Conservation (phyloP, 2,888 invertebrate species). For the Lycaena phlaeas region DNA sequence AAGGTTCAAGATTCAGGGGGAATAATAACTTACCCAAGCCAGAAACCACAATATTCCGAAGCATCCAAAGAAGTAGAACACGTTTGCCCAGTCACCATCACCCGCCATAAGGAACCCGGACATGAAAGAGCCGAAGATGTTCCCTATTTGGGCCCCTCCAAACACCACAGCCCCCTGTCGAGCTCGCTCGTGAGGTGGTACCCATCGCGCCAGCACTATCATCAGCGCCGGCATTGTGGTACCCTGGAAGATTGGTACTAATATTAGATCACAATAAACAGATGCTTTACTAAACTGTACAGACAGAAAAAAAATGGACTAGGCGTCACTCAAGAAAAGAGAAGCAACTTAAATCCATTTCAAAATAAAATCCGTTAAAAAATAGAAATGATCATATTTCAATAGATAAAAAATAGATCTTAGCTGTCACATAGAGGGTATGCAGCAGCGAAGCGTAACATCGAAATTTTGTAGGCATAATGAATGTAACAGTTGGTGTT, state of each 20-base stretch:
- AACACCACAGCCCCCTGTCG: slow-evolving; percentile 74
- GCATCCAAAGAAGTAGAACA: slow-evolving; percentile 74
- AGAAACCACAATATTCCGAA: slow-evolving; percentile 73
- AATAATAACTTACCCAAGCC: slow-evolving; percentile 60
- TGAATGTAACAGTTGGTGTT: no score
- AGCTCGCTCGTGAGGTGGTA: slow-evolving; percentile 74
- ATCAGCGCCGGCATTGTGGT: slow-evolving; percentile 83
- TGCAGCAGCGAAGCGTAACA: no score
- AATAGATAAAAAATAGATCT: no score
- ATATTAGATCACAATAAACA: not conserved
- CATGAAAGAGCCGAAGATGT: slow-evolving; percentile 71
- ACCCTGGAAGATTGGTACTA: slow-evolving; percentile 61
- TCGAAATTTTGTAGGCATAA: no score
- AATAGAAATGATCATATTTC: no score
- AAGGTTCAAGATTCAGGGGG: no score
- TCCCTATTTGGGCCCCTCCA: slow-evolving; percentile 74
- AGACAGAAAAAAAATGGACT: no score
- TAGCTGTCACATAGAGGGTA: no score
- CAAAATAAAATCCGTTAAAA: no score
- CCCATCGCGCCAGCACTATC: slow-evolving; percentile 75
- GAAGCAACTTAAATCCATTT: no score
- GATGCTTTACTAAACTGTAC: no score
- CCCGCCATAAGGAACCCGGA: slow-evolving; percentile 69
- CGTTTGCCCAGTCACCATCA: slow-evolving; percentile 69
- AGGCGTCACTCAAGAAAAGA: no score